These are phyloP conservation scores for Drosophila subquinaria DNA, from an alignment of 2,888 invertebrate species.

Conservation along the genomic window DNA sequence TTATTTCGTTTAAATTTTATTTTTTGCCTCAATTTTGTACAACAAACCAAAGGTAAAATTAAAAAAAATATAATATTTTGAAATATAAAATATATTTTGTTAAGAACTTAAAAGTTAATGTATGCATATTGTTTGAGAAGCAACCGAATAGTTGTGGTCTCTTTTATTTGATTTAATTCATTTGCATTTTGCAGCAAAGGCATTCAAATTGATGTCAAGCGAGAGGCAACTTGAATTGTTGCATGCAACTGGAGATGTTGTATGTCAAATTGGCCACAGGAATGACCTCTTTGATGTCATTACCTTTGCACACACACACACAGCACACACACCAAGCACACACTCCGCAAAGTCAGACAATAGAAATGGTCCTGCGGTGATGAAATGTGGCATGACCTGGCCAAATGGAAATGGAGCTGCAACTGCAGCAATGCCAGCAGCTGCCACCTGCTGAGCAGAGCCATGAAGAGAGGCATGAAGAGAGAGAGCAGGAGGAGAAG, in stretches of 20 bases:
- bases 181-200: background rate
- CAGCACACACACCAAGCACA: constrained; percentile 5
- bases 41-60: background rate
- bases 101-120: background rate
- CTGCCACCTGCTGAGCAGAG: constrained; percentile 10
- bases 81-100: background rate
- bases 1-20: too few relatives aligned
- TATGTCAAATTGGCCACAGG: constrained; percentile 57
- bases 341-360: constrained; percentile 19
- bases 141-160: constrained; percentile 8
- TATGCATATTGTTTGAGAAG: background rate
- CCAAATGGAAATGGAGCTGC: constrained; percentile 30
- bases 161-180: constrained; percentile 8
- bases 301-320: constrained; percentile 45
- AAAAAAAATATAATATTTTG: background rate
- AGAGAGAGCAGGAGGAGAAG: background rate
- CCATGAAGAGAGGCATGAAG: background rate
- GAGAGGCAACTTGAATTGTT: constrained; percentile 22
- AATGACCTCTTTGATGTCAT: constrained; percentile 69
- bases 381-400: constrained; percentile 37
- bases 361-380: constrained; percentile 30
- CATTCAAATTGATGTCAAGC: constrained; percentile 30
- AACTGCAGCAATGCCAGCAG: constrained; percentile 17
- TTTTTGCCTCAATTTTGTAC: too few relatives aligned
- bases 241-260: constrained; percentile 35